Base-by-base conservation (phyloP, 2,113 vertebrate species). In the Poecile atricapillus region DNA sequence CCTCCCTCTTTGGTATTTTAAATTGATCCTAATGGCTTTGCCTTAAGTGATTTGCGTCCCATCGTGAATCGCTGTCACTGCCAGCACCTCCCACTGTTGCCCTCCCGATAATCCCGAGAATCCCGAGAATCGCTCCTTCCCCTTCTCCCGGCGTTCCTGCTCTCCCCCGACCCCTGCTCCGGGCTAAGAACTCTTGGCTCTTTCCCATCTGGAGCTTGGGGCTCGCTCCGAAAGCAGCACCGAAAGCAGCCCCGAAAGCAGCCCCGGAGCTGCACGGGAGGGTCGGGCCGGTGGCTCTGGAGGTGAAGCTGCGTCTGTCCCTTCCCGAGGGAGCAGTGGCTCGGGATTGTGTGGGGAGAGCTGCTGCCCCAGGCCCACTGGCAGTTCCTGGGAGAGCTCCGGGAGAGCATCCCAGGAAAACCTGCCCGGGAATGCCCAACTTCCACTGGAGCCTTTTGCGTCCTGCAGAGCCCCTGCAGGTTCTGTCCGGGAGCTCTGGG, bases 91-190 rank as follows among this genome's bases (percentile, higher is more conserved):
- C 83, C 94, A 87, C 90, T 52, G 60, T 31, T 94, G 93, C 90
- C 93, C 95, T 97, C 77, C 75, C 39, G 76, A 94, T 91, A 53
- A 91, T 84, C n/a, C 79, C 92, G 82, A 76, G 95, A 53, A 91
- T 84, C n/a, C 79, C 92, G 82, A 76, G 95, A 94, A 96, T 97
- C 91, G 94, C 94, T 95, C 82, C 90, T 97, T 95, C 78, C 65
- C 93, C 96, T 92, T 95, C 96, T 97, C 97, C 87, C 95, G 71
- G 87, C 84, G 17, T 50, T 95, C 88, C 82, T 75, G 89, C 73
- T 73, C 79, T 97, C 39, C n/a, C n/a, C n/a, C n/a, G n/a, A n/a
- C n/a, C n/a, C n/a, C n/a, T 90, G 86, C 35, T 55, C 43, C 52
- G 62, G 62, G n/a, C 65, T 83, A 74, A 65, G 39, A 69, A 80